These are phyloP conservation scores for Lanistes nyassanus DNA, from an alignment of 1,140 invertebrate species.

Conservation along the genomic window DNA sequence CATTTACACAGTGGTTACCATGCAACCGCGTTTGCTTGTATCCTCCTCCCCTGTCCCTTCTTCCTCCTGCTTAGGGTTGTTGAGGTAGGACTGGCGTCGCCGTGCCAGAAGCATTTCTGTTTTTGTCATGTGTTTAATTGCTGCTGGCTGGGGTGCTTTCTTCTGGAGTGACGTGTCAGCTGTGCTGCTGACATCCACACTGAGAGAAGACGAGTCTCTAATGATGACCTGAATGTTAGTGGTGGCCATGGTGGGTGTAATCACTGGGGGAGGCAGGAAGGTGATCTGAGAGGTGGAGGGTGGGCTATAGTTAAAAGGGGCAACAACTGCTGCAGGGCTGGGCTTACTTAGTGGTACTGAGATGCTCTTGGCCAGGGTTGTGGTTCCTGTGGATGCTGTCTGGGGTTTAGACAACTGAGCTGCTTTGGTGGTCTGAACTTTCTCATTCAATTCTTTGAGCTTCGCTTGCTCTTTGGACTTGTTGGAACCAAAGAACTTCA, in stretches of 20 bases:
- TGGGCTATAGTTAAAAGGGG: conserved; percentile 72
- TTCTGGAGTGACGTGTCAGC: background rate
- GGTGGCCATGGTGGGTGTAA: background rate
- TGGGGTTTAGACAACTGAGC: background rate
- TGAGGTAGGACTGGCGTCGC: conserved; percentile 48
- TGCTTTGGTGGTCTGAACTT: background rate
- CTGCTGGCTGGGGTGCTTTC: background rate
- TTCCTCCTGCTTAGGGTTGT: conserved; percentile 40
- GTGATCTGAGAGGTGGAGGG: conserved; percentile 21
- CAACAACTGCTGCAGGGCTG: conserved; percentile 57
- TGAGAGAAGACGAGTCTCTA: background rate
- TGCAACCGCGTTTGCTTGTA: conserved; percentile 15
- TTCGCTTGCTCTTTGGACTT: conserved; percentile 14
- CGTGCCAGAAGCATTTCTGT: conserved; percentile 66
- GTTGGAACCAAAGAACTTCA: conserved; percentile 23
- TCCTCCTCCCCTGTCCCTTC: conserved; percentile 31
- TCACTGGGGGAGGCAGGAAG: background rate
- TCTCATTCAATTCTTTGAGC: conserved; percentile 14
- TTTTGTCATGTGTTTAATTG: conserved; percentile 55
- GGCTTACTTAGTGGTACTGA: conserved; percentile 10
- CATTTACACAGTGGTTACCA: conserved; percentile 34
- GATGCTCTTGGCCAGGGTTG: background rate
- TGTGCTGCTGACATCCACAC: background rate
- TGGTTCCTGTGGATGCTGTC: background rate
- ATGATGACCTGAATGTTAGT: background rate